A percentile compares a stretch with the other conserved stretches of the same genome.
Conservation (phyloP, 53 echinoderm and acorn worm genomes). For the Hippasteria phrygiana region DNA sequence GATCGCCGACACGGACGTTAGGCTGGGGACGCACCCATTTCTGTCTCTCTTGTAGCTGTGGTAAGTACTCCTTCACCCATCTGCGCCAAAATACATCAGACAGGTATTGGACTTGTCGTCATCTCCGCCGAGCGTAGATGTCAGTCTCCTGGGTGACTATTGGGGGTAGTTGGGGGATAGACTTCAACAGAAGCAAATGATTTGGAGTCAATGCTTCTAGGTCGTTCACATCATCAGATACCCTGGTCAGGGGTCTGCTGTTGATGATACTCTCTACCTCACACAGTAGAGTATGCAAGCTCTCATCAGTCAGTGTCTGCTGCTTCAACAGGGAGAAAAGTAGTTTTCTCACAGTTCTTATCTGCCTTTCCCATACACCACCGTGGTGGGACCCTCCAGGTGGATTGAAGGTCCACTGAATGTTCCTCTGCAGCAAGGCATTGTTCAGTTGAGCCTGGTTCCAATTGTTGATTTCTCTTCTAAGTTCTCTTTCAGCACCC, state of each 20-base stretch:
- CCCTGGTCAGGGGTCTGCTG: slow-evolving; percentile 60
- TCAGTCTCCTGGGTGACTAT: slow-evolving; percentile 41
- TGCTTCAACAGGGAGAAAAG: slow-evolving; percentile 51
- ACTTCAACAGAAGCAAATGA: slow-evolving; percentile 63
- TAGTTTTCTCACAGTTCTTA: slow-evolving; percentile 70
- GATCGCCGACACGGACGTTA: slow-evolving; percentile 62
- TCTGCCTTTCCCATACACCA: slow-evolving; percentile 77
- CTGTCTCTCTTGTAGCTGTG: slow-evolving; percentile 71
- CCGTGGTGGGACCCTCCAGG: slow-evolving; percentile 73
- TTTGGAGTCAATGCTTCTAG: slow-evolving; percentile 77
- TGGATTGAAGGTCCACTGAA: slow-evolving; percentile 76
- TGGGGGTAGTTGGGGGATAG: slow-evolving; percentile 30
- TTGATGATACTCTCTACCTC: slow-evolving; percentile 76
- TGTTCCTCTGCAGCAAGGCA: slow-evolving; percentile 56
- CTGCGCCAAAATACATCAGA: slow-evolving; percentile 73
- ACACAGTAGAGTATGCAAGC: slow-evolving; percentile 68
- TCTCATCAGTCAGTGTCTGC: slow-evolving; percentile 69
- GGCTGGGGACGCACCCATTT: slow-evolving; percentile 59
- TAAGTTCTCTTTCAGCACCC: slow-evolving; percentile 66
- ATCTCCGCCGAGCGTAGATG: slow-evolving; percentile 59
- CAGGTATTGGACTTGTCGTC: slow-evolving; percentile 68
- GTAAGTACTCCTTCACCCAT: slow-evolving; percentile 64
- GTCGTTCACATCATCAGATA: slow-evolving; percentile 65
- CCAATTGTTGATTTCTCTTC: slow-evolving; percentile 54
- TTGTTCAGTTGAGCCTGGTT: slow-evolving; percentile 67